Base-by-base conservation (phyloP, 2,888 invertebrate species). In the Mactromeris polynyma region DNA sequence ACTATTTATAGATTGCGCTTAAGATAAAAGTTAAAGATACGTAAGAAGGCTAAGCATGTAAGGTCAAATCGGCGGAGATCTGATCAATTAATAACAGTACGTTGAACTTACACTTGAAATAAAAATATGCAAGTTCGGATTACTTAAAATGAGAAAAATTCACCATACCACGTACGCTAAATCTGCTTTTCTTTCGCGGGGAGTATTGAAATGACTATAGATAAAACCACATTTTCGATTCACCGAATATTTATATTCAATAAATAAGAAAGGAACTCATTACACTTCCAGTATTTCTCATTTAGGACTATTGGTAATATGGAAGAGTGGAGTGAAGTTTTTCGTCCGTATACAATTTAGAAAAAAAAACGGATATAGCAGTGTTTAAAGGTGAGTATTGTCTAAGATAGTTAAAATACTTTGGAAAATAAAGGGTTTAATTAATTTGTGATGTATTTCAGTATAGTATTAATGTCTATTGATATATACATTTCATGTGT, bases 11-110 rank as follows among this genome's bases (percentile, higher is more conserved):
- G 84, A 36, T 73, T 54, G 51, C n/a, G 51, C 26, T 78, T 40
- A 33, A 84, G 77, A 84, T 84, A 84, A 84, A 84, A 78, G 42
- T 42, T 69, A 73, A 42, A 79, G 79, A 79, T 79, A 79, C 42
- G 79, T 36, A 26, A 11, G 77, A 79, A 33, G 73, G 73, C 31
- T 17, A 73, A 73, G 73, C 73, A 73, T 73, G 7, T 36, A 73
- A 73, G 31, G 73, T 73, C 73, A 73, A 36, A 17, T 36, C 9
- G 31, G 31, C 14, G 33, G 73, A 73, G n/a, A 33, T 73, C 2
- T 17, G 73, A 73, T 73, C 73, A 73, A 73, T 73, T 73, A 73
- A 73, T 73, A 73, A 73, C 73, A 3, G 17, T 73, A 33, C 14
- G 33, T 33, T 73, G 19, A 73, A 73, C 73, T 33, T 73, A 73